Percentiles rank a stretch among this genome's conserved stretches.
phyloP scores from a whole-genome alignment of 2,888 invertebrate species.

The Ochropacha duplaris region DNA sequence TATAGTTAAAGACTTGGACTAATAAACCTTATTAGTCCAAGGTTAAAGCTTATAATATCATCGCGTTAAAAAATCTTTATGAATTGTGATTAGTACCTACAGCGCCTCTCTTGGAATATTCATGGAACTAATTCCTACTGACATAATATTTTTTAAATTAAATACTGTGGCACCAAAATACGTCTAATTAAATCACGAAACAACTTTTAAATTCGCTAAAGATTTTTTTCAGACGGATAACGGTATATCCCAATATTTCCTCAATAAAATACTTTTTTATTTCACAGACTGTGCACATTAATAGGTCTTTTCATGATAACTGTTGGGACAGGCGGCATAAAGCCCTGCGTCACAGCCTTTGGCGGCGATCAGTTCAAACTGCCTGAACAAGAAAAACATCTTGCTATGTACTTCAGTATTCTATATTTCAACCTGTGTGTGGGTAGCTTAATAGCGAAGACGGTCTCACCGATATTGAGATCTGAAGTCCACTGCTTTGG shows the following conservation, averaged over 20 bases:
- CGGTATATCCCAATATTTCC: not conserved
- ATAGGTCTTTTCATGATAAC: constrained; percentile 87
- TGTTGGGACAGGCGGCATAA: constrained; percentile 91
- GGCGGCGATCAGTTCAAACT: constrained; percentile 90
- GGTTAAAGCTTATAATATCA: too few species aligned
- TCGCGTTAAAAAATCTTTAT: too few species aligned
- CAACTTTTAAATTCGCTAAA: too few species aligned
- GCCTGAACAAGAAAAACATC: constrained; percentile 84
- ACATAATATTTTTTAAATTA: too few species aligned
- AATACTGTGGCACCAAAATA: too few species aligned
- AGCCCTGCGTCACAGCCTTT: constrained; percentile 91
- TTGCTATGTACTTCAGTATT: constrained; percentile 88
- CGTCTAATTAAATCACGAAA: too few species aligned
- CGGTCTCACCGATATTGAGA: constrained; percentile 88
- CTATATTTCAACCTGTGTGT: constrained; percentile 87
- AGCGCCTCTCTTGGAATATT: too few species aligned
- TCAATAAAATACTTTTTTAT: not conserved
- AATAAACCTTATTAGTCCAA: too few species aligned
- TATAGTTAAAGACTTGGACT: too few species aligned
- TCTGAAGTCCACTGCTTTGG: constrained; percentile 86
- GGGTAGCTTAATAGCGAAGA: constrained; percentile 88
- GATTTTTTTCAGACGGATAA: too few species aligned
- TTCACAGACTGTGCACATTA: constrained; percentile 82
- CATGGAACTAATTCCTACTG: too few species aligned
- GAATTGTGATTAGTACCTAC: too few species aligned